These are phyloP conservation scores for Pangasianodon hypophthalmus DNA, from an alignment of 2,113 vertebrate genomes.

Conservation along the genomic window DNA sequence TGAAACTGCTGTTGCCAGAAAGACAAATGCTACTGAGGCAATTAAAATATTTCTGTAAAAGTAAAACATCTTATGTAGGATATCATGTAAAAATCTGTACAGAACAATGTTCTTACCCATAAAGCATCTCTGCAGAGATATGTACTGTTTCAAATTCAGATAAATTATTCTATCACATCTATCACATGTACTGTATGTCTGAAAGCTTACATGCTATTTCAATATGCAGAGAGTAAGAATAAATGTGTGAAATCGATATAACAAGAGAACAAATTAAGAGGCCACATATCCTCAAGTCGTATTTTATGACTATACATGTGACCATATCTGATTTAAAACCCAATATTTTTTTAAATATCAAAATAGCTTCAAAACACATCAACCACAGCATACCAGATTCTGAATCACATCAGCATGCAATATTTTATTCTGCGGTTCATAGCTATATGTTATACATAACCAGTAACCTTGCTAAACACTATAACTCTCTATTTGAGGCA, in stretches of 20 bases:
- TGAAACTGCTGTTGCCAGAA: slow-evolving; percentile 56
- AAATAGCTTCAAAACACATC: not conserved
- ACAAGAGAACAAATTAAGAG: not conserved
- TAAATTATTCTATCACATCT: not conserved
- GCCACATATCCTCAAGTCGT: not conserved
- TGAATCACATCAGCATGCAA: not conserved
- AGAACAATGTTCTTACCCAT: not conserved
- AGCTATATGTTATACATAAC: not conserved
- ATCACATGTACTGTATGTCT: not conserved
- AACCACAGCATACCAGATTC: not conserved
- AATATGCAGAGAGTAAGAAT: not conserved
- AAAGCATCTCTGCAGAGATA: not conserved
- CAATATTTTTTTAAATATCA: not conserved
- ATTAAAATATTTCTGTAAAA: slow-evolving; percentile 67
- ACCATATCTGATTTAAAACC: not conserved
- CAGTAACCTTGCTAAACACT: not conserved
- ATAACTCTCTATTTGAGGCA: not conserved
- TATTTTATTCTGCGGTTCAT: not conserved
- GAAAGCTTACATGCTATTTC: not conserved
- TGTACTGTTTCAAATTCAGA: not conserved
- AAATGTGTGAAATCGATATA: not conserved
- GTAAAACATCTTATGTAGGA: not conserved
- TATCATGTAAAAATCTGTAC: not conserved
- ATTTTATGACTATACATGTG: not conserved
- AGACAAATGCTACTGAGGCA: slow-evolving; percentile 57